These are phyloP conservation scores for Anoplius nigerrimus DNA, from an alignment of 2,888 invertebrate species.

Conservation along the genomic window DNA sequence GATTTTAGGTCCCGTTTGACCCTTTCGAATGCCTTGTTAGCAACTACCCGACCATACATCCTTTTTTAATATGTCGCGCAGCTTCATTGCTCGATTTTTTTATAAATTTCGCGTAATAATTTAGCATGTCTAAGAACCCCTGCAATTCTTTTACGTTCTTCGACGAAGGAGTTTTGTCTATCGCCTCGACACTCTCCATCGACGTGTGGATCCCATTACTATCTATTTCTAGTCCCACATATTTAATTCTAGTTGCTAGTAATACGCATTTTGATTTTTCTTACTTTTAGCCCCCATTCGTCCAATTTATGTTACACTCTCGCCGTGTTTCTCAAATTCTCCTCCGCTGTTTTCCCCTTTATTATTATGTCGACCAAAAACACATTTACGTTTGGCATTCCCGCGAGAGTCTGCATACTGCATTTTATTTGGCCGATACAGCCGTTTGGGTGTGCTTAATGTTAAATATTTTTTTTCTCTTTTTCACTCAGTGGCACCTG, in stretches of 20 bases:
- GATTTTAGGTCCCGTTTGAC: constrained; percentile 25
- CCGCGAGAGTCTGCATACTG: constrained; percentile 21
- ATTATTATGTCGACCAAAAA: constrained; percentile 47
- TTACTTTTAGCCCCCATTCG: constrained; percentile 23
- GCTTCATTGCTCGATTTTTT: constrained; percentile 10
- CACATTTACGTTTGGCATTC: constrained; percentile 30
- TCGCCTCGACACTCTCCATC: neutral
- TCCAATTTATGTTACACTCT: too few relatives aligned
- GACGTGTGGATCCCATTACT: constrained; percentile 34
- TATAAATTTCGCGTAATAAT: constrained; percentile 31
- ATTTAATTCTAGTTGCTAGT: constrained; percentile 41
- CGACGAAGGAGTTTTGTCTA: constrained; percentile 1
- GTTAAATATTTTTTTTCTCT: constrained; percentile 27
- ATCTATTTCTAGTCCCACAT: constrained; percentile 56
- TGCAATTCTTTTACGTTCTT: constrained; percentile 10
- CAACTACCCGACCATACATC: constrained; percentile 13
- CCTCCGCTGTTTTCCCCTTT: constrained; percentile 39
- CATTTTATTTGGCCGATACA: constrained; percentile 21
- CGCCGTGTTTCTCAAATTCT: constrained; percentile 49
- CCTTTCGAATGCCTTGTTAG: constrained; percentile 11
- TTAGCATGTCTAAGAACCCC: constrained; percentile 11
- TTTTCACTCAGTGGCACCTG: constrained; percentile 29
- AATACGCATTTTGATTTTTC: constrained; percentile 61
- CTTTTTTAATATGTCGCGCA: constrained; percentile 13
- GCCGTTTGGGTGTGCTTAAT: constrained; percentile 34